Evolutionary conservation across 2,797 vertebrate species (phyloP), one percentile per base, ranked within the genome.

Genomic region (Diglossa cyanea): DNA sequence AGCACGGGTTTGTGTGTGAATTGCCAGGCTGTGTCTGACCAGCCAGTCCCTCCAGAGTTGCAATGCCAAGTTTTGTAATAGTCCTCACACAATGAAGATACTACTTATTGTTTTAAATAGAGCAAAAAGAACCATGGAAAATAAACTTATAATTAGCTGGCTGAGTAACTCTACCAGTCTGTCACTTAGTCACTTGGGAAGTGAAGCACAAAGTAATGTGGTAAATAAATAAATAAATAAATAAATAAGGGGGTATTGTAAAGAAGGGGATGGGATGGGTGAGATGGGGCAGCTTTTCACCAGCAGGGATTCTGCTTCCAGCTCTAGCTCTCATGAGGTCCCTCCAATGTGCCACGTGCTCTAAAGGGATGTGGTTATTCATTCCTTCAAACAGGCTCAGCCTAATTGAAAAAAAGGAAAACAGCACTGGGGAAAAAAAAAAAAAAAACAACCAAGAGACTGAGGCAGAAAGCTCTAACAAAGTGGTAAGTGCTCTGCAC

Each of bases 391-490:
- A 86, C 28, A 63, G 82, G 51, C 60, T 33, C 3, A 8, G 54
- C n/a, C 53, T 53, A 67, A 39, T 0, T 67, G 81, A 81, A 88
- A 88, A 60, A 80, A 24, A 24, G 30, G 13, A 60, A 65, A 82
- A 81, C 0, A 7, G 31, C 71, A 94, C 45, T 28, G n/a, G 24
- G 35, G 35, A 35, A 35, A 35, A 35, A 13, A 55, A 77, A 66
- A 77, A 77, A 66, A 77, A 65, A 53, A 61, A 30, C 9, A 57
- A 61, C 37, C 35, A 77, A 72, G 62, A 92, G 72, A 67, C 14
- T 14, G 65, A 86, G 31, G 82, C 88, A 84, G 84, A 93, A 96
- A 90, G 87, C 89, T 95, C 91, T 90, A 68, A 88, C 11, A 74
- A 87, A 55, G 84, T 85, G 90, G 91, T 79, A 63, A 94, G 88